phyloP scores from a whole-genome alignment of 2,113 vertebrate genomes.

The Neotragus pygmaeus region DNA sequence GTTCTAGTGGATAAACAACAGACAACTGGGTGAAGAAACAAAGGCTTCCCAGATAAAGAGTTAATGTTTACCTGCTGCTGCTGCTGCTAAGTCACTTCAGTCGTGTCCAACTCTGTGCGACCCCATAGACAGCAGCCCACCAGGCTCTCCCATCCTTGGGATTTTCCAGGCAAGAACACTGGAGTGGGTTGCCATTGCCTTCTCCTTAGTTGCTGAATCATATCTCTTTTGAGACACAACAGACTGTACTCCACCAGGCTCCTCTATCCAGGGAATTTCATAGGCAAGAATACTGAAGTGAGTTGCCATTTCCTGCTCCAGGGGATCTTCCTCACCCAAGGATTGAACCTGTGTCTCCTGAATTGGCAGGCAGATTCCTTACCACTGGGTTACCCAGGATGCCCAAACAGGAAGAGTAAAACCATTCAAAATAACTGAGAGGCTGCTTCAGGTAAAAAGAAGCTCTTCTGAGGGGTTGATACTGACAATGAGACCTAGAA shows the following conservation, averaged over 20 bases:
- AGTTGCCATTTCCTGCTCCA: neutral
- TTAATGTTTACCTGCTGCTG: neutral
- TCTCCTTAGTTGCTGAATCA: neutral
- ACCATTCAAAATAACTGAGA: neutral
- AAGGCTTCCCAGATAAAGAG: neutral
- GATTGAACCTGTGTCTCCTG: neutral
- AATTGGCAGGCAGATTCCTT: neutral
- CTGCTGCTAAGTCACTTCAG: neutral
- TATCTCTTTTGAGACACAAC: neutral
- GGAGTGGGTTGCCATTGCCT: neutral
- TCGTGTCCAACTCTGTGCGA: fast-evolving
- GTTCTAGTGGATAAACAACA: neutral
- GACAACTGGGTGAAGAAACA: neutral
- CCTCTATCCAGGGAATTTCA: neutral
- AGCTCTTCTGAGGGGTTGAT: neutral
- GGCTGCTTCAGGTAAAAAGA: neutral
- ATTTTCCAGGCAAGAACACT: neutral
- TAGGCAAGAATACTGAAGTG: neutral
- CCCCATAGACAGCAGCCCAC: neutral
- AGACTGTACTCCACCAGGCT: neutral
- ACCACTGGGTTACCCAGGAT: neutral
- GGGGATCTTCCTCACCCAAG: neutral
- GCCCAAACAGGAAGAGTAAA: neutral
- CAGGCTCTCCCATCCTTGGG: neutral
- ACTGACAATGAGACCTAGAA: neutral